Evolutionary conservation across 2,888 invertebrate genomes (phyloP).

Genomic region (Orchesella flavescens): DNA sequence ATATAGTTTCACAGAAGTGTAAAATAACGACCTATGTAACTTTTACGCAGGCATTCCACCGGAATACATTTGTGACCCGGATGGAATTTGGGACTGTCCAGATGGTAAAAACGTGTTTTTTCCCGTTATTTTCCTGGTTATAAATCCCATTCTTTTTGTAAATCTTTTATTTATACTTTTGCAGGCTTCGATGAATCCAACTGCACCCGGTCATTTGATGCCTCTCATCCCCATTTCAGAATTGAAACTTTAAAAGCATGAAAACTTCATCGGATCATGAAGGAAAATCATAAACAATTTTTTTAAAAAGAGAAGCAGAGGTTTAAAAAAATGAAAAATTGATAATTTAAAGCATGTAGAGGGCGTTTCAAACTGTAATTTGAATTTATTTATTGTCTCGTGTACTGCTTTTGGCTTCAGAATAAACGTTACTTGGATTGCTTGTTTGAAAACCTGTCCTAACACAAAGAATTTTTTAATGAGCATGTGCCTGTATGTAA

Average conservation of each 20-base stretch:
- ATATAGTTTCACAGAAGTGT: too few species aligned
- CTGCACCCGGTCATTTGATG: not conserved
- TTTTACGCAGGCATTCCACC: conserved; percentile 24
- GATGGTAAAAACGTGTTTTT: conserved; percentile 8
- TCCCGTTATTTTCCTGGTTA: too few species aligned
- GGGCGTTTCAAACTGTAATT: too few species aligned
- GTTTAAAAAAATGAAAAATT: too few species aligned
- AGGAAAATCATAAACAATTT: not conserved
- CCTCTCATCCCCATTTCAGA: not conserved
- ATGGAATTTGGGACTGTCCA: conserved; percentile 31
- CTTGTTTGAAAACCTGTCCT: too few species aligned
- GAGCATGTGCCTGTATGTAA: too few species aligned
- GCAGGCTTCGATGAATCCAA: conserved; percentile 40
- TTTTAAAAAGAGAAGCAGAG: not conserved
- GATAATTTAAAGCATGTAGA: too few species aligned
- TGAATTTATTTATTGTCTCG: too few species aligned
- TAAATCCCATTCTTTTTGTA: too few species aligned
- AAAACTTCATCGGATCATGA: not conserved
- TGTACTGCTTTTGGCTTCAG: too few species aligned
- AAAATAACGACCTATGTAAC: not conserved
- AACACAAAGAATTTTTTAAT: too few species aligned
- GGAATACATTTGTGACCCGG: conserved; percentile 30
- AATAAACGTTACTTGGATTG: too few species aligned
- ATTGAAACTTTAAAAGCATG: not conserved
- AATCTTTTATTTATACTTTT: not conserved